Evolutionary conservation across 1,140 invertebrate species (phyloP).

Genomic region (Anadara kagoshimensis): DNA sequence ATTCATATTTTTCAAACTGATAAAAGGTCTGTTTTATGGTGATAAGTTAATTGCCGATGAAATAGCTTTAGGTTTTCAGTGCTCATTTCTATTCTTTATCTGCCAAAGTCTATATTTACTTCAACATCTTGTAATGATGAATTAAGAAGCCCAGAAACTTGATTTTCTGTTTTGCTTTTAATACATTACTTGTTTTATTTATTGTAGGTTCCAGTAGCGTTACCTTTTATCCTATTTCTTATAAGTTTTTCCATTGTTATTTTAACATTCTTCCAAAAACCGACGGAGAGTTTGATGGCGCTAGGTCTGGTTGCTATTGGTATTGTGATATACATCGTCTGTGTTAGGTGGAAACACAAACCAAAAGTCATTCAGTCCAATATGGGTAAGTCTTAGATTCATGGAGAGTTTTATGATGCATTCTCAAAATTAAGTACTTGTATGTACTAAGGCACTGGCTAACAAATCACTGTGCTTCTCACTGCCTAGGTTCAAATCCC

Average conservation of each 20-base stretch:
- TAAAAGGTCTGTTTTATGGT: no score
- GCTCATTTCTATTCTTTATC: no score
- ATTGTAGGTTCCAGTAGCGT: constrained; percentile 63
- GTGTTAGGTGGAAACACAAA: constrained; percentile 76
- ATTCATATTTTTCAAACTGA: no score
- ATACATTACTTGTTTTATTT: constrained; percentile 11
- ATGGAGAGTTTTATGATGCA: not conserved
- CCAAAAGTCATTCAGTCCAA: constrained; percentile 80
- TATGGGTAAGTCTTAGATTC: constrained; percentile 82
- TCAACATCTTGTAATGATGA: no score
- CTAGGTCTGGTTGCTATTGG: constrained; percentile 78
- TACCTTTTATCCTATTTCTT: constrained; percentile 63
- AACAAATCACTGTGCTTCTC: no score
- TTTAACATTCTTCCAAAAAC: constrained; percentile 80
- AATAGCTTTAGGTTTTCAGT: no score
- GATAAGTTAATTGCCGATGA: no score
- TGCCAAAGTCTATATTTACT: no score
- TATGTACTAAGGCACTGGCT: no score
- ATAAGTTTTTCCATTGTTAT: constrained; percentile 64
- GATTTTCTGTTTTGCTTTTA: no score
- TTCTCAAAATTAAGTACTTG: not conserved
- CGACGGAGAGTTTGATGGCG: constrained; percentile 87
- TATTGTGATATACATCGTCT: constrained; percentile 76
- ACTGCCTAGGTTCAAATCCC: no score
- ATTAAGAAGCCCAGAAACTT: no score